Base-by-base conservation (phyloP, 1,140 invertebrate species). In the Gryon sp. region DNA sequence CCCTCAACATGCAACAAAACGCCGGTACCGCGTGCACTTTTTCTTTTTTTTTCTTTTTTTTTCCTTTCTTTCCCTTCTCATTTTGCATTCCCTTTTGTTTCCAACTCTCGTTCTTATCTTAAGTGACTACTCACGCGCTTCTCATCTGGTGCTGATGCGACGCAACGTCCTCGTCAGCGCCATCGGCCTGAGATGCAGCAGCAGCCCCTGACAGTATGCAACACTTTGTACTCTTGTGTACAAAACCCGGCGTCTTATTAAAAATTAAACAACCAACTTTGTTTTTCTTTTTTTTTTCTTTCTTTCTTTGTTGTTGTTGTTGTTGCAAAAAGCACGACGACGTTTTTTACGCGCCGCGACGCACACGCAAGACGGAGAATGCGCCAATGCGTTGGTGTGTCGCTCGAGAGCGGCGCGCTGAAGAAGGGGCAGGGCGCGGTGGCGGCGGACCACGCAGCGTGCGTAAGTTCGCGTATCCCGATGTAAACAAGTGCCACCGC, bases 401-500 rank as follows among this genome's bases (percentile, higher is more conserved):
- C 34, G 11, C 2, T 18, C 45, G n/a, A 62, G 15, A 45, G 22
- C 28, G 8, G 7, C 32, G 11, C 1, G 1, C 11, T 1, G 32
- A 9, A 4, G 11, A 12, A 12, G 14, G 32, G 14, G 14, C 5
- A 36, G n/a, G 32, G 2, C 6, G 41, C 46, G 7, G 34, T 15
- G 0, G 9, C 30, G 57, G 7, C 5, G 20, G 20, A 8, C 45
- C n/a, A 60, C 53, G 65, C 66, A 60, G 66, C 55, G 46, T 59
- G 66, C 66, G 66, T 70, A 20, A 57, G 19, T 41, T 36, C 18
- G 38, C 48, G 20, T 28, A 38, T 15, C 19, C 19, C 62, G 76
- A 74, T 78, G 76, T 69, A 78, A 78, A 69, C 69, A 74, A 68
- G 14, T 12, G 26, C 15, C 16, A 24, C 7, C 16, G 53, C 22